These are phyloP conservation scores for Argynnis bischoffii DNA, from an alignment of 2,888 invertebrate genomes.

Conservation along the genomic window DNA sequence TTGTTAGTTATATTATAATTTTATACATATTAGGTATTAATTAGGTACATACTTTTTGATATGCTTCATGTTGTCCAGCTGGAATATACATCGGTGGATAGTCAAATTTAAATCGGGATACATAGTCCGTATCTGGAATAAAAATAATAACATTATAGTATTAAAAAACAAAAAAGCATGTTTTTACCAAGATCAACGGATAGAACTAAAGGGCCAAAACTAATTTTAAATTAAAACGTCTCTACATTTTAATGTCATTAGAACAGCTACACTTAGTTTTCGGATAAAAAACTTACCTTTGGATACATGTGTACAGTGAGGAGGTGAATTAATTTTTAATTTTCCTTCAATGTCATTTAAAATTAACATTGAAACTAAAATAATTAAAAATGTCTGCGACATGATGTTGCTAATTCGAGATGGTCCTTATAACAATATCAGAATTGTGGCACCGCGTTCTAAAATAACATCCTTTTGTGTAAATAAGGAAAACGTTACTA, in stretches of 20 bases:
- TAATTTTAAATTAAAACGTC: too few relatives aligned
- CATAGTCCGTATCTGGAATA: slow-evolving; percentile 66
- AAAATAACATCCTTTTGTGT: not conserved
- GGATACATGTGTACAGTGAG: slow-evolving; percentile 62
- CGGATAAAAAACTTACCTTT: slow-evolving; percentile 52
- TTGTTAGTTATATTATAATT: too few relatives aligned
- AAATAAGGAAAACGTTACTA: slow-evolving; percentile 8
- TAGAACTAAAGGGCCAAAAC: too few relatives aligned
- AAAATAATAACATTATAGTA: not conserved
- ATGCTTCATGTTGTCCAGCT: slow-evolving; percentile 67
- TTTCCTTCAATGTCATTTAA: slow-evolving; percentile 39
- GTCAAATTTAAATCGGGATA: slow-evolving; percentile 53
- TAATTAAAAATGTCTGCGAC: slow-evolving; percentile 8
- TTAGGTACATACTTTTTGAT: slow-evolving; percentile 57
- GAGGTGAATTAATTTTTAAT: slow-evolving; percentile 49
- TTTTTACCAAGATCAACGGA: too few relatives aligned
- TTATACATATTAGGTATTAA: too few relatives aligned
- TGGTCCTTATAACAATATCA: not conserved
- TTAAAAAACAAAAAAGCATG: too few relatives aligned
- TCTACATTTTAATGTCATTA: too few relatives aligned
- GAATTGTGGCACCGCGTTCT: not conserved
- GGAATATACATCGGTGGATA: slow-evolving; percentile 63
- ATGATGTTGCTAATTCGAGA: not conserved
- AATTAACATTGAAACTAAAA: slow-evolving; percentile 18
- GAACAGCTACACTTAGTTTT: not conserved